Evolutionary conservation across 2,113 vertebrate genomes (phyloP), one percentile per base, ranked within the genome.

Genomic region (Platichthys stellatus): DNA sequence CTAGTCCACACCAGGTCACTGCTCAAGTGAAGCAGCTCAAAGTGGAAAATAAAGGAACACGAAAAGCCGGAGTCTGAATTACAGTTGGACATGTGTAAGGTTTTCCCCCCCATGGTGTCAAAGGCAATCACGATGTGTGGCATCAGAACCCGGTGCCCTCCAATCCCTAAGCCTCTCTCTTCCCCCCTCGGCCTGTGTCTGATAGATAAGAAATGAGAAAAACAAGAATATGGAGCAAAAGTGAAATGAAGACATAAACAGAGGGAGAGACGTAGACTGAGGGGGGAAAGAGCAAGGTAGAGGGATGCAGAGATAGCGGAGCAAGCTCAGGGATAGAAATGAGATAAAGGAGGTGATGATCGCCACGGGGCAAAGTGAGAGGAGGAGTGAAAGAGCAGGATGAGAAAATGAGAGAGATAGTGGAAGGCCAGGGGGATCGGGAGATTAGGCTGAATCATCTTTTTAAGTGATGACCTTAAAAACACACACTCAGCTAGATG

Each of bases 401-500:
- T 73, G 83, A 84, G 78, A 86, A 78, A 87, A 84, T 75, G 74
- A 86, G 78, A 69, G 81, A 56, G 87, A 91, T 89, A 86, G 83
- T 64, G 49, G 76, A 78, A 62, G 72, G 77, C 85, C 83, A 79
- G 56, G 13, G 75, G 82, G 76, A 89, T 87, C 51, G 17, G 65
- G 76, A 90, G 85, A 92, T 92, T 89, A 92, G 88, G 73, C 83
- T 89, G 86, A 89, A 90, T 92, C 85, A 92, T 88, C 88, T 92
- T 93, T 63, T 89, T 86, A 93, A 92, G 85, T 86, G 86, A 90
- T 92, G 90, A 93, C 91, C 92, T 92, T 91, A 92, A 92, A 93
- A 92, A 88, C 78, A 88, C 80, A 84, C 83, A 82, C 70, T 91
- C 87, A 85, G 81, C 80, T 87, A 82, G 85, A 72, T 82, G 82